Percentiles rank a stretch among this genome's conserved stretches.
Evolutionary conservation across 2,888 invertebrate species (phyloP).

Genomic region (Tenodera sinensis): DNA sequence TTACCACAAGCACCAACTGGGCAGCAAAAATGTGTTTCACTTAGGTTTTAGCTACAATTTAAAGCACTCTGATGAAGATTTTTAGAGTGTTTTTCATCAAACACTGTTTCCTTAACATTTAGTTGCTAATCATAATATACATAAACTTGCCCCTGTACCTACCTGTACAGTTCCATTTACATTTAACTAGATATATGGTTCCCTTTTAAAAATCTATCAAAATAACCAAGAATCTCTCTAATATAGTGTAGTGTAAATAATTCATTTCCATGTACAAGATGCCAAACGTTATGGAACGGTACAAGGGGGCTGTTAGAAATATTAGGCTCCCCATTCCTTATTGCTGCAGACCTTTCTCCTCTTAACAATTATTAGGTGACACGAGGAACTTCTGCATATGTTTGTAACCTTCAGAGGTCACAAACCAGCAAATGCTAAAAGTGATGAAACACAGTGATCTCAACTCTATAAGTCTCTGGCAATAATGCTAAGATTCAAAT

Average conservation of each 20-base stretch:
- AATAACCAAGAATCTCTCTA: slow-evolving; percentile 30
- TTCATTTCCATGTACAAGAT: slow-evolving; percentile 22
- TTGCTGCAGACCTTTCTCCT: slow-evolving; percentile 59
- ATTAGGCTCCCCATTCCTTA: slow-evolving; percentile 15
- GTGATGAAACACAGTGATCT: not conserved
- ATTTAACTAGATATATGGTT: slow-evolving; percentile 18
- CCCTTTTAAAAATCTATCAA: slow-evolving; percentile 30
- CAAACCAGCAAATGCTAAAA: not conserved
- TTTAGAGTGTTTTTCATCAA: slow-evolving; percentile 30
- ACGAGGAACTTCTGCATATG: slow-evolving; percentile 65
- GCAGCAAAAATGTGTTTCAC: slow-evolving; percentile 28
- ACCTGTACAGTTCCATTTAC: slow-evolving; percentile 20
- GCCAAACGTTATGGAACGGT: slow-evolving; percentile 24
- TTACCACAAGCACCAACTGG: slow-evolving; percentile 27
- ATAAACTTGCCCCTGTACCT: slow-evolving; percentile 5
- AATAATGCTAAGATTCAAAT: not conserved
- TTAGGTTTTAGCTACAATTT: slow-evolving; percentile 21
- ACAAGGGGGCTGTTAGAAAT: slow-evolving; percentile 24
- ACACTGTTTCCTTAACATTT: slow-evolving; percentile 18
- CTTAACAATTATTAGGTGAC: slow-evolving; percentile 79
- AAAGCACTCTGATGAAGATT: slow-evolving; percentile 30
- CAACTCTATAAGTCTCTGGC: not conserved
- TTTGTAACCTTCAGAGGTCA: not conserved
- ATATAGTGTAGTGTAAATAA: slow-evolving; percentile 26
- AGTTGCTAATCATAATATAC: slow-evolving; percentile 1